Evolutionary conservation across 2,888 invertebrate genomes (phyloP), one percentile per base, ranked within the genome.

Genomic region (Pseudolycoriella hygida): DNA sequence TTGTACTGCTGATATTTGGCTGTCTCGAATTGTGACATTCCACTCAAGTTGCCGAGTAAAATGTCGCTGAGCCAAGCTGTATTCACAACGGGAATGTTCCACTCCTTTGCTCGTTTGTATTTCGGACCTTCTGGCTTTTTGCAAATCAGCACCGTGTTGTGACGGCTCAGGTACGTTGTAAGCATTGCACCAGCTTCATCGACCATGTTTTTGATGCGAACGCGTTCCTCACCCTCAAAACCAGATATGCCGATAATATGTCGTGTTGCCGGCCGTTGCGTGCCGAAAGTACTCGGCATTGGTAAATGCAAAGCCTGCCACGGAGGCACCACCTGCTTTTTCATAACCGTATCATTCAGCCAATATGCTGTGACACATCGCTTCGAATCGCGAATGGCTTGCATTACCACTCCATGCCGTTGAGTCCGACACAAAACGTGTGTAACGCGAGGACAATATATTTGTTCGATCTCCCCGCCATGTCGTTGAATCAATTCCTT

Each of bases 281-380:
- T 69, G 40, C 71, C 67, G 56, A 72, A 77, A 43, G 61, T 61
- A 56, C 68, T 72, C 55, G 82, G 77, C 47, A 75, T 74, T 10
- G 97, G 97, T 54, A 97, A 72, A 66, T 98, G 97, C 40, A 93
- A 68, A 11, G 92, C 88, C 55, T 87, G 84, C 85, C 87, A 94
- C 0, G 98, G 97, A 1, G 94, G 89, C 44, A 80, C 66, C 54
- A 96, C 80, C 56, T 85, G 85, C 54, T 87, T 85, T 42, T 84
- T 80, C 17, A 77, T 61, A 56, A 97, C 76, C 4, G 89, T 83
- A 63, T 98, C 97, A 48, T 86, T 90, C 30, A 98, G 69, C 90
- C 90, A 92, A 59, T 81, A 80, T 1, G 85, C 77, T 8, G 87
- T 88, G 2, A 90, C 82, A 54, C 87, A 74, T 3, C 80, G 69